phyloP scores from a whole-genome alignment of 92 coral and sea anemone genomes.

The Porites cylindrica region DNA sequence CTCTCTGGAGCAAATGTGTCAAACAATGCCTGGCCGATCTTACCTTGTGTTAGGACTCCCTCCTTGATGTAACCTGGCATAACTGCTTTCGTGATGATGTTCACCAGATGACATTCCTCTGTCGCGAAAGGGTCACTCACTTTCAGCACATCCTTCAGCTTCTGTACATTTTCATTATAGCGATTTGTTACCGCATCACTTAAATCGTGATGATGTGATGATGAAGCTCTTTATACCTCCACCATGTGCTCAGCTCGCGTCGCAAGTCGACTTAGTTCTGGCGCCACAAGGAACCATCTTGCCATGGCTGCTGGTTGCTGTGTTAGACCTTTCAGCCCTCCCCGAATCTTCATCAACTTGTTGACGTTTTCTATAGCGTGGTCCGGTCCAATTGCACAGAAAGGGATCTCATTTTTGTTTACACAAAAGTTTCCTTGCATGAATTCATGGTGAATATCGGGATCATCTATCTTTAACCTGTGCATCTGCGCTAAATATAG shows the following conservation, averaged over 20 bases:
- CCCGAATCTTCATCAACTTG: constrained; percentile 56
- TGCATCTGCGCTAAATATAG: constrained; percentile 69
- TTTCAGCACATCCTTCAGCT: constrained; percentile 53
- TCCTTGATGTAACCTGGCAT: constrained; percentile 41
- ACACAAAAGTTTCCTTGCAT: constrained; percentile 53
- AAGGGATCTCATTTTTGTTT: constrained; percentile 72
- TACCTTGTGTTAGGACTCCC: constrained; percentile 39
- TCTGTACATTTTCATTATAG: constrained; percentile 38
- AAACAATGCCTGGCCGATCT: constrained; percentile 50
- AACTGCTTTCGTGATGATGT: constrained; percentile 68
- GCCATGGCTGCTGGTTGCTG: constrained; percentile 65
- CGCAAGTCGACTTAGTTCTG: constrained; percentile 41
- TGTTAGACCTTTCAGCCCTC: constrained; percentile 61
- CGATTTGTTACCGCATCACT: constrained; percentile 29
- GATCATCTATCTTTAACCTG: constrained; percentile 37
- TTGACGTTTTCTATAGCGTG: constrained; percentile 64
- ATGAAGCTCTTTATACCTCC: not conserved
- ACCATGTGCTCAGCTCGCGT: constrained; percentile 56
- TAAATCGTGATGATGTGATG: constrained; percentile 37
- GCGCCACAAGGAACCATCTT: constrained; percentile 63
- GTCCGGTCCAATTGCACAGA: constrained; percentile 65
- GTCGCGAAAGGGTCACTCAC: constrained; percentile 38
- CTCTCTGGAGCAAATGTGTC: constrained; percentile 50
- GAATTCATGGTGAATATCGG: not conserved
- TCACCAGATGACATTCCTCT: constrained; percentile 49